These are phyloP conservation scores for Coenobita brevimanus DNA, from an alignment of 1,140 invertebrate genomes.

Conservation along the genomic window DNA sequence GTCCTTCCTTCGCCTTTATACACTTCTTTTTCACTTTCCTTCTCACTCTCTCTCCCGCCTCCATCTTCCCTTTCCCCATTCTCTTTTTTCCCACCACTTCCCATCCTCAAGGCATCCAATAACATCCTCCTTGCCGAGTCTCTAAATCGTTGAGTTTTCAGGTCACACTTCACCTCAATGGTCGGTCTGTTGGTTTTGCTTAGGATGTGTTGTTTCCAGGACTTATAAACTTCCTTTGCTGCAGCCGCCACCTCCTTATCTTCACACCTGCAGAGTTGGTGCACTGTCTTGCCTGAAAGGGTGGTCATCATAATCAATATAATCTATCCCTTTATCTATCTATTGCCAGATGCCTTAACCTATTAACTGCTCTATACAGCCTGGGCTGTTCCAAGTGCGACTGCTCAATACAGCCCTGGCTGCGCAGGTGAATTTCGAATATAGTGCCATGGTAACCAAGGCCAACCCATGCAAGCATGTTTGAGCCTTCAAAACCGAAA, in stretches of 20 bases:
- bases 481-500: too few relatives aligned
- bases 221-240: conserved; percentile 45
- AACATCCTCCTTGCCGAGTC: conserved; percentile 56
- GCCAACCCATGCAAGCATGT: too few relatives aligned
- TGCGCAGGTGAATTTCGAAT: too few relatives aligned
- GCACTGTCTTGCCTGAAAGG: conserved; percentile 54
- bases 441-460: too few relatives aligned
- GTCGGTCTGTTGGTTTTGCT: conserved; percentile 46
- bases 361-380: too few relatives aligned
- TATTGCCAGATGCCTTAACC: too few relatives aligned
- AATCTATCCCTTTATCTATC: too few relatives aligned
- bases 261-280: conserved; percentile 34
- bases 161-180: conserved; percentile 58
- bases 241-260: conserved; percentile 48
- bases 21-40: neutral
- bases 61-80: neutral
- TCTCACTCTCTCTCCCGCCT: neutral
- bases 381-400: too few relatives aligned
- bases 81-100: neutral
- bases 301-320: neutral
- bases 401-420: too few relatives aligned
- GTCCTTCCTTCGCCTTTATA: neutral
- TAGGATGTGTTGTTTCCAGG: conserved; percentile 47
- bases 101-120: conserved; percentile 35
- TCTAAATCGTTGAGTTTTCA: conserved; percentile 48